Base-by-base conservation (phyloP, 2,113 vertebrate species). In the Macaca nemestrina region DNA sequence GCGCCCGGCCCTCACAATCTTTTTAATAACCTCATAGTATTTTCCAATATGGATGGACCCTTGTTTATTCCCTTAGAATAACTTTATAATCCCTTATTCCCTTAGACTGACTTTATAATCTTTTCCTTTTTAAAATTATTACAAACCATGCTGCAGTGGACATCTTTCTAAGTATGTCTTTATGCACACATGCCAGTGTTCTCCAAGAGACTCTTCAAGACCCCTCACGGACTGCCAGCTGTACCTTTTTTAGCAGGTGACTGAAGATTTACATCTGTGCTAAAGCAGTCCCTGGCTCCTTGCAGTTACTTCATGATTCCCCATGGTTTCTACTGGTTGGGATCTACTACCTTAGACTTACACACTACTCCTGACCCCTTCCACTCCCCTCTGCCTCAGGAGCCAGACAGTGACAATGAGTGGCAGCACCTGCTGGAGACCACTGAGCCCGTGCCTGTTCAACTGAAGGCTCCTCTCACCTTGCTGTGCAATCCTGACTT, bases 321-420 rank as follows among this genome's bases (percentile, higher is more conserved):
- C 9, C 18, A 27, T 59, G 32, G 43, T 25, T 50, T 78, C 72
- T 76, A 25, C 9, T 52, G 50, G 27, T 25, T 81, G 23, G 25
- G n/a, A 57, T 27, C 61, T 79, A 2, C 35, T 64, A 45, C 80
- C 61, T 93, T 68, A 50, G 88, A n/a, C 78, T 55, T 40, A 81
- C 20, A 20, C 0, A 10, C 13, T 76, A 8, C 38, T 91, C 72
- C 40, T 75, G 85, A 25, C 17, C 79, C 35, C 0, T 0, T 59
- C 68, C 25, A 18, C 5, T 52, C 11, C 45, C 23, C 2, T 86
- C 20, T 92, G 92, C 5, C 40, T 55, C 92, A 99, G 99, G 98
- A 99, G 70, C 83, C 97, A 93, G 99, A 99, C 95, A 99, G 98
- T 0, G 98, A 99, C 80, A 98, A 99, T 9, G 99, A 99, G 68